Conservation (phyloP, 2,113 vertebrate species). For the Hemicordylus capensis region DNA sequence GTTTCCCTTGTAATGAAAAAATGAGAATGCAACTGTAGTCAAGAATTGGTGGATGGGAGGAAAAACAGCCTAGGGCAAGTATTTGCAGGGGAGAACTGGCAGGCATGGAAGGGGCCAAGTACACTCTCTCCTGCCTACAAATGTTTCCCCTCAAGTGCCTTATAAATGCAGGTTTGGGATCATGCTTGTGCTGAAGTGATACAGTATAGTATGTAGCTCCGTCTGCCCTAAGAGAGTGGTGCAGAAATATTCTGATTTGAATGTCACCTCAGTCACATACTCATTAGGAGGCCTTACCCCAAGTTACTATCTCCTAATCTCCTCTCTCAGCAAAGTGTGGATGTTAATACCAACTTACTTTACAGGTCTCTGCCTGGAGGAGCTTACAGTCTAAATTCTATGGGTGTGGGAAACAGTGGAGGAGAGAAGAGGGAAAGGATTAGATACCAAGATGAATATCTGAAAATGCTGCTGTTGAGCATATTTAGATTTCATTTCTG, state of each 20-base stretch:
- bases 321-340: no score
- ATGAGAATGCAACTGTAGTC: no score
- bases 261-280: not conserved
- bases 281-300: not conserved
- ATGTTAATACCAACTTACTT: not conserved
- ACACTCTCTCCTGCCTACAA: not conserved
- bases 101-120: no score
- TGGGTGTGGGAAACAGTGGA: not conserved
- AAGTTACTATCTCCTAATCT: not conserved
- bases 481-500: not conserved
- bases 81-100: not conserved
- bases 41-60: no score
- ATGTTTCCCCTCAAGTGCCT: no score
- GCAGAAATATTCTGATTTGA: not conserved
- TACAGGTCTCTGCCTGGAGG: not conserved
- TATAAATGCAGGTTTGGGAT: no score
- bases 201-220: not conserved
- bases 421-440: not conserved
- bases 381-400: not conserved
- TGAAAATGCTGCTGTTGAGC: not conserved
- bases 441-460: not conserved
- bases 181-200: no score
- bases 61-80: no score
- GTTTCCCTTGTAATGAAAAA: not conserved
- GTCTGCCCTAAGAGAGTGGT: not conserved